Base-by-base conservation (phyloP, 2,113 vertebrate genomes). In the Istiophorus platypterus region DNA sequence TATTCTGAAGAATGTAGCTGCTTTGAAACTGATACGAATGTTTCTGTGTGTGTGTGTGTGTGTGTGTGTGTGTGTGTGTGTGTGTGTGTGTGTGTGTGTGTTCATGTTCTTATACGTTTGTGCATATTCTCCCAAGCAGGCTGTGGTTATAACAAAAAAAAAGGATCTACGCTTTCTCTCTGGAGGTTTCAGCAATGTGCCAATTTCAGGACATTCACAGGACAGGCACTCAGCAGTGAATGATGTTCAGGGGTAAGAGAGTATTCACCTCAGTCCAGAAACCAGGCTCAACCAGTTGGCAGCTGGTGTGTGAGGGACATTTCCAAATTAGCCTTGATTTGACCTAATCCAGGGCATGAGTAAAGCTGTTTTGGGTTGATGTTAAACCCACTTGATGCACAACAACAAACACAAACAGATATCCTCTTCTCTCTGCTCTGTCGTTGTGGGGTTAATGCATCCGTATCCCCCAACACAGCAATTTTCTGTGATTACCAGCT, bases 401-500 rank as follows among this genome's bases (percentile, higher is more conserved):
- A 54, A 34, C 68, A 65, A 49, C 45, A 41, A 12, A 72, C 69
- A 49, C 45, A 41, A 11, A 59, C 24, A 72, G 65, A 70, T 81
- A 15, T n/a, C 24, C 11, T 59, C 27, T 54, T 72, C 63, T 79
- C 26, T 51, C 20, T 22, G 6, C 52, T 81, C 80, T 57, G 69
- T 80, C 70, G 31, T 57, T 73, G 78, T 8, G 24, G 10, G 80
- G 29, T 82, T 86, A 83, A 79, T 76, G 72, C 84, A 71, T 84
- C 78, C 52, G 81, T 80, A 91, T 82, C 64, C 68, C 31, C 76
- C 79, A 70, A 80, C 88, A 41, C 88, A 85, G 92, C 91, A 90
- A 89, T 91, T 91, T 90, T 86, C 71, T 82, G 85, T 85, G 87
- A 93, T 92, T 87, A 85, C 88, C 6, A 71, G 14, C 81, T 78